Evolutionary conservation across 2,888 invertebrate genomes (phyloP), one percentile per base, ranked within the genome.

Genomic region (Pachydiplax longipennis): DNA sequence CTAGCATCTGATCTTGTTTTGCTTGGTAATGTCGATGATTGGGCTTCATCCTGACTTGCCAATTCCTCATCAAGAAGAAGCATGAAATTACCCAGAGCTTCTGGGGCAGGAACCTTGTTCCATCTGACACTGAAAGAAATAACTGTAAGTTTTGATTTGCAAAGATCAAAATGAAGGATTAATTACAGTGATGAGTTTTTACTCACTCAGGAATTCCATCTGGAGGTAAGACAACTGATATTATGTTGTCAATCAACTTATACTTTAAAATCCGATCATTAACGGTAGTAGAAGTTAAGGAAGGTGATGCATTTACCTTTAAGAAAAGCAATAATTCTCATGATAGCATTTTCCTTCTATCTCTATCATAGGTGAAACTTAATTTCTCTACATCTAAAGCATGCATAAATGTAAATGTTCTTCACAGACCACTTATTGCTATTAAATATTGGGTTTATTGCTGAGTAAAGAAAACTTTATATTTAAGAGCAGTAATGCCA

Each of bases 201-300:
- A 94, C 95, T 95, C 94, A 96, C 96, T 99, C 98, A 87, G 99
- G 98, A 90, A 97, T 95, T 87, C 98, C 98, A 93, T 97, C 97
- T 0, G 98, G 97, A 0, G 99, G 98, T 44, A 99, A 94, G 0
- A 99, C 97, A 73, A 99, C 96, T 12, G 98, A 97, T 92, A 99
- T 95, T 92, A 99, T 97, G 93, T 99, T 98, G 93, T 98, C 98
- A 92, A 99, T 97, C 83, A 99, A 95, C 94, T 98, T 98, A 93
- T 98, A 97, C 93, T 99, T 99, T 92, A 99, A 95, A 93, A 98
- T 98, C 92, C 99, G 95, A 94, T 99, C 99, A 93, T 98, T 98
- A 0, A 97, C 97, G 0, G 99, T 99, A 0, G 99, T 99, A 0
- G 99, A 98, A 0, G 98, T 98, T 91, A 99, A 94, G 0, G 99